Percentiles rank a stretch among this genome's conserved stretches.
Evolutionary conservation across 2,888 invertebrate genomes (phyloP).

Genomic region (Yponomeuta cagnagella): DNA sequence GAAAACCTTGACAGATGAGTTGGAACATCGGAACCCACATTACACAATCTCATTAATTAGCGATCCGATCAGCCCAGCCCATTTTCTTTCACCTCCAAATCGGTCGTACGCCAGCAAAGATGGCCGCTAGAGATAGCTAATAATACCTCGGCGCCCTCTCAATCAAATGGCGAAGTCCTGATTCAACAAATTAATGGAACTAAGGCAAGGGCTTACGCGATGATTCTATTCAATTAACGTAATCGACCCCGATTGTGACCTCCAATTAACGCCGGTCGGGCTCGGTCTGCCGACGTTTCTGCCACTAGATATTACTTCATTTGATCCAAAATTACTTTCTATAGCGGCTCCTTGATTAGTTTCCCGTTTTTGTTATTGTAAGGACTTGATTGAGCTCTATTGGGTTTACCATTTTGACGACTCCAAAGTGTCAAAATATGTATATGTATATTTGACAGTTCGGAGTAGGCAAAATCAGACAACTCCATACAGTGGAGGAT

Average conservation of each 20-base stretch:
- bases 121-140: neutral
- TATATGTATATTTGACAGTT: no score
- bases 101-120: neutral
- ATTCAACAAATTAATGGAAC: conserved; percentile 6
- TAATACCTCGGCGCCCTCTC: neutral
- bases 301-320: conserved; percentile 1
- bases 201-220: neutral
- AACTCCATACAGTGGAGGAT: no score
- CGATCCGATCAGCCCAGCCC: neutral
- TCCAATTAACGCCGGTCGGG: conserved; percentile 2
- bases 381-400: neutral
- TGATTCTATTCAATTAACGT: conserved; percentile 7
- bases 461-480: no score
- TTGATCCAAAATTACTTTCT: neutral
- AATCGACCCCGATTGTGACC: conserved; percentile 8
- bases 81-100: neutral
- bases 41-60: neutral
- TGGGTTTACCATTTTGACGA: no score
- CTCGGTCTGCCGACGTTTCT: neutral
- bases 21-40: no score
- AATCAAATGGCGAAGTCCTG: conserved; percentile 5
- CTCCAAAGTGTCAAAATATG: no score
- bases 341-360: neutral
- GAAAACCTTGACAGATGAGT: no score
- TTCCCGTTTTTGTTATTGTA: neutral